Evolutionary conservation across 2,113 vertebrate genomes (phyloP).

Genomic region (Cyprinodon tularosa): DNA sequence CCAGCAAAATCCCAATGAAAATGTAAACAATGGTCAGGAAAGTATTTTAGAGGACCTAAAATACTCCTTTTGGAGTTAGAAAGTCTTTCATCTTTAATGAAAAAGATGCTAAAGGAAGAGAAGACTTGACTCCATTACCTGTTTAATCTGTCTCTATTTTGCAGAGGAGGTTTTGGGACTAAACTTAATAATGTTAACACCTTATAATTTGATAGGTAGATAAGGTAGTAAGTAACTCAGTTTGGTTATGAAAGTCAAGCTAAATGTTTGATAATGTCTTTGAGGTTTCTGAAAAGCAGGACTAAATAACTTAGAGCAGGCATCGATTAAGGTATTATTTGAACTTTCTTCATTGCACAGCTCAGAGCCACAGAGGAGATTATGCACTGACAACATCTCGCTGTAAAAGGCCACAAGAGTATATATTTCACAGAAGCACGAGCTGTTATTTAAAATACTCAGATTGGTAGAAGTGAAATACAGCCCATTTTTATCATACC

Average conservation of each 20-base stretch:
- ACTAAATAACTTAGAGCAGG: constrained; percentile 7
- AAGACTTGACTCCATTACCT: constrained; percentile 5
- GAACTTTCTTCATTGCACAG: constrained; percentile 15
- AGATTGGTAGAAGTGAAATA: not conserved
- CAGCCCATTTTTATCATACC: not conserved
- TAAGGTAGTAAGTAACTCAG: constrained; percentile 11
- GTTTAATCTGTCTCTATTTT: constrained; percentile 4
- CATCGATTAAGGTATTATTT: constrained; percentile 33
- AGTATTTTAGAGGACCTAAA: constrained; percentile 3
- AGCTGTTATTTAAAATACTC: constrained; percentile 1
- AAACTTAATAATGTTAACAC: constrained; percentile 2
- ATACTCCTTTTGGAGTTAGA: constrained; percentile 8
- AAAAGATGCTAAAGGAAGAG: not conserved
- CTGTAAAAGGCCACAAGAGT: constrained; percentile 4
- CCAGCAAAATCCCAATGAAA: not conserved
- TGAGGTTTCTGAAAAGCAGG: constrained; percentile 8
- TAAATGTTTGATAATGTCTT: constrained; percentile 18
- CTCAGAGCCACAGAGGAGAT: constrained; percentile 34
- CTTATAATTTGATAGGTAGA: constrained; percentile 10
- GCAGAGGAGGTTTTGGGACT: constrained; percentile 4
- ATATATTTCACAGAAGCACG: constrained; percentile 27
- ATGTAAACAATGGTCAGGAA: not conserved
- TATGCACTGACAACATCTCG: constrained; percentile 15
- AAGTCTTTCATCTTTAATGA: constrained; percentile 14
- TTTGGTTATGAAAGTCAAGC: not conserved